Conservation (phyloP, 2,888 invertebrate species). For the Rosalia funebris region DNA sequence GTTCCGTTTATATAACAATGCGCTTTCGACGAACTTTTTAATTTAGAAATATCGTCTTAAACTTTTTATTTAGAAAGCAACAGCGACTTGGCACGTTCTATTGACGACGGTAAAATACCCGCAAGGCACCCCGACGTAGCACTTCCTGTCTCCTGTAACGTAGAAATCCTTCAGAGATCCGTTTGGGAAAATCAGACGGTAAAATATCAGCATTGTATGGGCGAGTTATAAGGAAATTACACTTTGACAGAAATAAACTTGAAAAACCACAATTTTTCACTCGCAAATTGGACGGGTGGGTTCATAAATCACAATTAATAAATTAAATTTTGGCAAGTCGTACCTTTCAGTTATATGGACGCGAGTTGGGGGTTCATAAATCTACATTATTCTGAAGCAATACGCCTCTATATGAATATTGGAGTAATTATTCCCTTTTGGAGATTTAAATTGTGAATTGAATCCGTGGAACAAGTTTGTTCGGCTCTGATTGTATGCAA, state of each 20-base stretch:
- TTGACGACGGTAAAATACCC: neutral
- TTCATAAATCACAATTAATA: slow-evolving; percentile 16
- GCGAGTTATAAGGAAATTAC: neutral
- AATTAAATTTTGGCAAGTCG: slow-evolving; percentile 9
- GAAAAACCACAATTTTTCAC: neutral
- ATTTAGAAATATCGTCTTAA: too few relatives aligned
- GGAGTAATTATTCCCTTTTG: too few relatives aligned
- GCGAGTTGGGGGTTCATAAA: slow-evolving; percentile 1
- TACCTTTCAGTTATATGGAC: slow-evolving; percentile 12
- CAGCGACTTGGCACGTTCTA: neutral
- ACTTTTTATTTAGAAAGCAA: neutral
- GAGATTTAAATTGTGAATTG: too few relatives aligned
- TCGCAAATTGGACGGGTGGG: slow-evolving; percentile 7
- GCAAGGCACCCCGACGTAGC: neutral
- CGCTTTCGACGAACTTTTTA: too few relatives aligned
- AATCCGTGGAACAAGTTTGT: too few relatives aligned
- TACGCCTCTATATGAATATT: too few relatives aligned
- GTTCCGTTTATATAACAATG: too few relatives aligned
- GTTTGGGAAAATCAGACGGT: neutral
- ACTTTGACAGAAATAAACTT: neutral
- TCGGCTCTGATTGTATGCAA: too few relatives aligned
- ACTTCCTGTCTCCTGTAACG: neutral
- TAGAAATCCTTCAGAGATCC: neutral
- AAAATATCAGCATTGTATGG: neutral
- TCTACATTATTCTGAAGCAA: too few relatives aligned